phyloP scores from a whole-genome alignment of 2,113 vertebrate species.

The Podarcis cretensis region DNA sequence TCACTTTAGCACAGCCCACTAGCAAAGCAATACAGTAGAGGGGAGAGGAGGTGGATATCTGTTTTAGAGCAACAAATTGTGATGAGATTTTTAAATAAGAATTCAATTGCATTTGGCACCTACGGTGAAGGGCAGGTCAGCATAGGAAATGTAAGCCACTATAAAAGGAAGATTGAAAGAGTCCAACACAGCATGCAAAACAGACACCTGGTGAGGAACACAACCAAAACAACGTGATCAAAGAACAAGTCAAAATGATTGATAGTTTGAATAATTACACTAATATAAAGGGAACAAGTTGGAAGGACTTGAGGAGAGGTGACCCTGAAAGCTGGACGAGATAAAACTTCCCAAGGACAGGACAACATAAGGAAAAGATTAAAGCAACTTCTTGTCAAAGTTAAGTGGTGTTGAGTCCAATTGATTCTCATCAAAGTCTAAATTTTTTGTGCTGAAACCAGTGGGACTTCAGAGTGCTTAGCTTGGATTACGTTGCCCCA shows the following conservation, averaged over 20 bases:
- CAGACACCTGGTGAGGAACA: not conserved
- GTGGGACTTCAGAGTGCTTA: no score
- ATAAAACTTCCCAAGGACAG: not conserved
- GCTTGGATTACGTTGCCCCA: no score
- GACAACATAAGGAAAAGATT: not conserved
- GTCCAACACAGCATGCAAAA: not conserved
- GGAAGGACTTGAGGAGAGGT: not conserved
- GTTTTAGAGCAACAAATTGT: not conserved
- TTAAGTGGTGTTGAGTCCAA: not conserved
- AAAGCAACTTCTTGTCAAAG: not conserved
- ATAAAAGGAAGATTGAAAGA: not conserved
- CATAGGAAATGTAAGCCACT: not conserved
- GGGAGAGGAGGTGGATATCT: not conserved
- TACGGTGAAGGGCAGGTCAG: not conserved
- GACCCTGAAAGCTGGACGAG: not conserved
- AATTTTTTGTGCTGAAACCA: no score
- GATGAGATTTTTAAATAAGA: not conserved
- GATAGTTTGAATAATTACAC: not conserved
- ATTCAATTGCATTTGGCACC: not conserved
- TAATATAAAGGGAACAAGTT: not conserved
- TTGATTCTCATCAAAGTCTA: not conserved
- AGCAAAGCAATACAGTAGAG: not conserved
- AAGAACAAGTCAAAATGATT: not conserved
- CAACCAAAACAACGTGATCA: conserved; percentile 1
- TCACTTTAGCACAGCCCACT: no score